A percentile compares a stretch with the other conserved stretches of the same genome.
Evolutionary conservation across 2,888 invertebrate species (phyloP).

Genomic region (Mythimna loreyi): DNA sequence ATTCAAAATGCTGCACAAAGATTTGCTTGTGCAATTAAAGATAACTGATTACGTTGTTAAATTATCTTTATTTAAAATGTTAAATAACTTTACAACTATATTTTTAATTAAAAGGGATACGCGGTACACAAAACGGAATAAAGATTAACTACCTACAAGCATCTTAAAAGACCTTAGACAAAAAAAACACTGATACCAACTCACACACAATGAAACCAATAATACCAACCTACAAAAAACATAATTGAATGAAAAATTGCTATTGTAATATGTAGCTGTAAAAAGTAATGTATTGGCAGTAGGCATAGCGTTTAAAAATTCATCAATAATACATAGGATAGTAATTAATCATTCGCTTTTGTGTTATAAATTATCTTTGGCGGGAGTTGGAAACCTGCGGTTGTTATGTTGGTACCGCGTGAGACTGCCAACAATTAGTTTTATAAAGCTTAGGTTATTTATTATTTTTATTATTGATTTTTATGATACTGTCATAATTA

Average conservation of each 20-base stretch:
- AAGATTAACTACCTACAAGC: neutral
- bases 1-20: neutral
- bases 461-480: no score
- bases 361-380: slow-evolving; percentile 34
- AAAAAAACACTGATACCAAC: neutral
- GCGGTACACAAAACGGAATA: neutral
- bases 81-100: neutral
- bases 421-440: neutral
- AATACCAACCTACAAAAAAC: slow-evolving; percentile 29
- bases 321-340: slow-evolving; percentile 44
- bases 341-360: slow-evolving; percentile 49
- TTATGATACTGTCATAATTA: no score
- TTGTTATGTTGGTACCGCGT: neutral
- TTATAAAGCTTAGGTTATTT: neutral
- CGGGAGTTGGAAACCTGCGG: slow-evolving; percentile 33
- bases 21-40: slow-evolving; percentile 19
- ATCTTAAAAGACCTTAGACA: neutral
- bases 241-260: slow-evolving; percentile 45
- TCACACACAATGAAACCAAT: neutral
- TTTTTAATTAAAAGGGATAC: neutral
- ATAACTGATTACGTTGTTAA: neutral
- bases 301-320: slow-evolving; percentile 41
- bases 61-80: neutral
- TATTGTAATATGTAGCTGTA: slow-evolving; percentile 3
- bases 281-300: slow-evolving; percentile 29